Evolutionary conservation across 2,113 vertebrate genomes (phyloP).

Genomic region (Megaceryle maxima): DNA sequence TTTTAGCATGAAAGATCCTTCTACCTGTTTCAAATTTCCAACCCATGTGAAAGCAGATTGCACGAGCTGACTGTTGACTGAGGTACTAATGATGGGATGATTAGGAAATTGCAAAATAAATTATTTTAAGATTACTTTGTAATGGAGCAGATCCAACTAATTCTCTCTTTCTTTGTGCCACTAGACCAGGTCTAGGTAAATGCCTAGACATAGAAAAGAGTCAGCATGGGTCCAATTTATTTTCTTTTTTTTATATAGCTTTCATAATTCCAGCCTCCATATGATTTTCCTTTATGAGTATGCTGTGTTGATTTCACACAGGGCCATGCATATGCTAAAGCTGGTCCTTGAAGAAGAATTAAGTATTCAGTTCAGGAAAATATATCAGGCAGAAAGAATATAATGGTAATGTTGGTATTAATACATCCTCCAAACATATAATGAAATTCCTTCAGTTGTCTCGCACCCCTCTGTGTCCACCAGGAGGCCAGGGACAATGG

Average conservation of each 20-base stretch:
- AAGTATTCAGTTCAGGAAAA: conserved; percentile 30
- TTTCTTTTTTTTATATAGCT: not conserved
- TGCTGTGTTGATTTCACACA: conserved; percentile 42
- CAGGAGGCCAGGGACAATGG: conserved; percentile 12
- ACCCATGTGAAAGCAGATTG: not conserved
- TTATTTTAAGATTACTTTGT: not conserved
- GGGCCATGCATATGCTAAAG: conserved; percentile 12
- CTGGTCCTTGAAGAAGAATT: conserved; percentile 46
- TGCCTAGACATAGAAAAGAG: not conserved
- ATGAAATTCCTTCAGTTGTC: conserved; percentile 29
- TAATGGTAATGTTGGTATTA: not conserved
- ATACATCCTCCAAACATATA: not conserved
- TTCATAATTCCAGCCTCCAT: conserved; percentile 27
- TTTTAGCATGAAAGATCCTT: not conserved
- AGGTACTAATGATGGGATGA: not conserved
- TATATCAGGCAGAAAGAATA: not conserved
- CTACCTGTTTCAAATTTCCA: not conserved
- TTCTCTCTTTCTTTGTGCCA: not conserved
- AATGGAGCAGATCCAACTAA: not conserved
- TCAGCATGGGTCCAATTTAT: not conserved
- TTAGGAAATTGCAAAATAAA: not conserved
- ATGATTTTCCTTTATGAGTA: not conserved
- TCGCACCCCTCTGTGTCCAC: conserved; percentile 15
- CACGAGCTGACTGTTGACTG: not conserved
- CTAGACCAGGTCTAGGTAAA: not conserved